Conservation (phyloP, 2,888 invertebrate species). For the Himalopsyche tibetana region DNA sequence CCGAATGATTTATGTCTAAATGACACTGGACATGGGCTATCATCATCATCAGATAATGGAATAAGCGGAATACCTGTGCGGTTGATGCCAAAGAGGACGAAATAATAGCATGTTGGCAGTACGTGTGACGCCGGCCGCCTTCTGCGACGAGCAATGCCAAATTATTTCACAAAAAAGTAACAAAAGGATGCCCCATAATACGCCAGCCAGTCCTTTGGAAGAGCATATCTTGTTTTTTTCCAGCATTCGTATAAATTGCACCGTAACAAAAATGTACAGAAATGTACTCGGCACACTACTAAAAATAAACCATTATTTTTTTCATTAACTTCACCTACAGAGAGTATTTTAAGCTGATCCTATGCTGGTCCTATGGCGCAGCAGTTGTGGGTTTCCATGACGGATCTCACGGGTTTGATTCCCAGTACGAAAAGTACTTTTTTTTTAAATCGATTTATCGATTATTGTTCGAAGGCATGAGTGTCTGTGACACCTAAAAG, state of each 20-base stretch:
- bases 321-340: no score
- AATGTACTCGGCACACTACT: neutral
- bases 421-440: no score
- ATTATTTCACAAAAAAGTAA: conserved; percentile 27
- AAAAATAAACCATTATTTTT: no score
- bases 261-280: conserved; percentile 6
- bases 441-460: no score
- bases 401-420: no score
- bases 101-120: conserved; percentile 22
- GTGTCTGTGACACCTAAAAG: no score
- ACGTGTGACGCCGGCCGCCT: conserved; percentile 38
- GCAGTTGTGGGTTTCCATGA: no score
- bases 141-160: conserved; percentile 23
- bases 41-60: conserved; percentile 27
- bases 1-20: conserved; percentile 29
- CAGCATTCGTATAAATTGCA: conserved; percentile 33
- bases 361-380: no score
- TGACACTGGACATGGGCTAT: conserved; percentile 27
- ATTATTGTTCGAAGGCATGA: no score
- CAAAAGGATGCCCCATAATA: conserved; percentile 8
- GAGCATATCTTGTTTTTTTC: conserved; percentile 31
- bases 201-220: conserved; percentile 5
- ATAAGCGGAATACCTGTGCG: conserved; percentile 33
- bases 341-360: no score
- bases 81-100: conserved; percentile 9